Percentiles rank a stretch among this genome's conserved stretches.
These are phyloP conservation scores for Hydrophis major DNA, from an alignment of 2,797 vertebrate genomes.

Conservation along the genomic window DNA sequence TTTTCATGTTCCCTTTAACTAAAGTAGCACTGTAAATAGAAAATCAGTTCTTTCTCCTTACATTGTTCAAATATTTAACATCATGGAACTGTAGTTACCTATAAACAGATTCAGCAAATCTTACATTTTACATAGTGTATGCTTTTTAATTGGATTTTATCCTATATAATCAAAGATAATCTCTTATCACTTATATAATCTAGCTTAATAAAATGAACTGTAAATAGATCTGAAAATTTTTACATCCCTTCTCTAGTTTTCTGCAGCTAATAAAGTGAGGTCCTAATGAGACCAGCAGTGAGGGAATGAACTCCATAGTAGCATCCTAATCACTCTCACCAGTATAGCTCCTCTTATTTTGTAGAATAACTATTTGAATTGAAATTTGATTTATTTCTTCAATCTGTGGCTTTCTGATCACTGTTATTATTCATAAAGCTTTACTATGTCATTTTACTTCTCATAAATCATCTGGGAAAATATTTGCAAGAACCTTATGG, in stretches of 20 bases:
- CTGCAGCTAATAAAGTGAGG: background rate
- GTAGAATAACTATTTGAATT: background rate
- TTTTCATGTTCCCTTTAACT: background rate
- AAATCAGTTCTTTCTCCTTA: background rate
- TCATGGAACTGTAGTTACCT: background rate
- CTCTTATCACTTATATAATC: background rate
- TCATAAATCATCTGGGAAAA: background rate
- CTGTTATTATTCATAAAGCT: background rate
- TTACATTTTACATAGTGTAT: background rate
- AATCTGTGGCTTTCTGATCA: accelerated
- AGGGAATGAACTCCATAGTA: background rate
- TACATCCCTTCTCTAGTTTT: background rate
- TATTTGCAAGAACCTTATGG: background rate
- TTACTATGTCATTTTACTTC: background rate
- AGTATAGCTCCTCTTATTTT: background rate
- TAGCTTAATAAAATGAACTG: background rate
- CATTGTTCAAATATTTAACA: background rate
- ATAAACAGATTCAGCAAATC: background rate
- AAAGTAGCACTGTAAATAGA: background rate
- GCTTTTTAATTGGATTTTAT: background rate
- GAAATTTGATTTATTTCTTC: accelerated
- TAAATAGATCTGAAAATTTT: background rate
- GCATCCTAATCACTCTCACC: background rate
- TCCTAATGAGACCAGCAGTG: background rate
- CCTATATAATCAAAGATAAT: background rate